These are phyloP conservation scores for Podarcis siculus DNA, from an alignment of 2,797 vertebrate species.

Conservation along the genomic window DNA sequence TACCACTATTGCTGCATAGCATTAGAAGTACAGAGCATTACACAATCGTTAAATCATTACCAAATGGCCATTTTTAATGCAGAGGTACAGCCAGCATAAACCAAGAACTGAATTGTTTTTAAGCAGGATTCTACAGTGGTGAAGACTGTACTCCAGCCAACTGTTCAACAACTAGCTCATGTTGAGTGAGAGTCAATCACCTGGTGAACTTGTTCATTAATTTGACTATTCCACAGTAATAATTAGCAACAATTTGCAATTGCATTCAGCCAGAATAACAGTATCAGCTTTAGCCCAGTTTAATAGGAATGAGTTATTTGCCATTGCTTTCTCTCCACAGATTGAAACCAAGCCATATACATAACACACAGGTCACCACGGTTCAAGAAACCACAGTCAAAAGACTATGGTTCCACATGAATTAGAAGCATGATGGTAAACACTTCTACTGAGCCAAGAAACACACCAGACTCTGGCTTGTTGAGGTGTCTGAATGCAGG, in stretches of 20 bases:
- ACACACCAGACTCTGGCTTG: no score
- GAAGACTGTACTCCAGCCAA: not conserved
- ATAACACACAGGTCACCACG: no score
- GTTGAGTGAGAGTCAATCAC: not conserved
- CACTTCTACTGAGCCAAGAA: no score
- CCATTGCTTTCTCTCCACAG: not conserved
- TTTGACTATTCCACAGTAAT: not conserved
- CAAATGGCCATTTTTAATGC: not conserved
- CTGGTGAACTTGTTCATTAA: not conserved
- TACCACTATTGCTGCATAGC: constrained; percentile 3
- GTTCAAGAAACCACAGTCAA: no score
- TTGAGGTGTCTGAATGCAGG: no score
- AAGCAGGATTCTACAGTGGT: constrained; percentile 23
- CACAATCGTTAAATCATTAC: not conserved
- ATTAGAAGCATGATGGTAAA: no score
- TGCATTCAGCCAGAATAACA: not conserved
- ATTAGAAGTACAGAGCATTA: constrained; percentile 21
- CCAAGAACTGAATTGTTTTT: not conserved
- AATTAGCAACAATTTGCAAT: not conserved
- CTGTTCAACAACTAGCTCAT: not conserved
- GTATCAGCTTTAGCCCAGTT: not conserved
- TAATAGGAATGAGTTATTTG: not conserved
- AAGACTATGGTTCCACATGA: no score
- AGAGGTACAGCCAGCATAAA: not conserved
- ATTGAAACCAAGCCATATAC: not conserved